Conservation (phyloP, 1,140 invertebrate genomes). For the Wiebesia pumilae region DNA sequence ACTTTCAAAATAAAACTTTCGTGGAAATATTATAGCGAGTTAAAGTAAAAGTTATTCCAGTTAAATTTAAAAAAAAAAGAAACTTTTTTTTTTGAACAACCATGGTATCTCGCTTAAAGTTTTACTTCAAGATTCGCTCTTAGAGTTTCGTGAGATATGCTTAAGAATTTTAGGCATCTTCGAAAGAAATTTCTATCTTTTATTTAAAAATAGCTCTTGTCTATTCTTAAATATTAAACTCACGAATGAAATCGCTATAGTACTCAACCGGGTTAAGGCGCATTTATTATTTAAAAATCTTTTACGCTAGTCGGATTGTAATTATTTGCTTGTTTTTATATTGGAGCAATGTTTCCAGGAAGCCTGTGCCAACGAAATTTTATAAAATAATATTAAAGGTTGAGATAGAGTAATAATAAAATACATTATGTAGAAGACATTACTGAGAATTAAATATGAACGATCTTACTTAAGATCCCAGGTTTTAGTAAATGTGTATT, state of each 20-base stretch:
- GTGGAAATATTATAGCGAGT: not conserved
- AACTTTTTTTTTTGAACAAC: not conserved
- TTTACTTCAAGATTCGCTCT: not conserved
- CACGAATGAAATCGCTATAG: not conserved
- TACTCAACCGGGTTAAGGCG: too few relatives aligned
- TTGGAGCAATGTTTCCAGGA: too few relatives aligned
- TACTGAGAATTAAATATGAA: not conserved
- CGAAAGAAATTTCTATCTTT: not conserved
- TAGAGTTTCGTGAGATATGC: slow-evolving; percentile 1
- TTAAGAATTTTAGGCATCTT: not conserved
- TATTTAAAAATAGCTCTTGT: not conserved
- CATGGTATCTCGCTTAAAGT: not conserved
- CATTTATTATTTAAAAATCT: too few relatives aligned
- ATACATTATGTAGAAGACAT: not conserved
- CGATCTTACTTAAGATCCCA: not conserved
- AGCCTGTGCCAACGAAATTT: too few relatives aligned
- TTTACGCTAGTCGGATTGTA: too few relatives aligned
- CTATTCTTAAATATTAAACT: not conserved
- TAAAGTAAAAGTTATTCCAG: not conserved
- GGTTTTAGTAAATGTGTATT: not conserved
- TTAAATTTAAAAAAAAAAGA: slow-evolving; percentile 1
- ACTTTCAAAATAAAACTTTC: not conserved
- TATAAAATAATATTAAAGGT: too few relatives aligned
- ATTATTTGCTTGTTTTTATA: too few relatives aligned
- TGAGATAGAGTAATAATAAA: too few relatives aligned